phyloP scores from a whole-genome alignment of 92 coral and sea anemone species.

The Umimayanthus chanpuru region DNA sequence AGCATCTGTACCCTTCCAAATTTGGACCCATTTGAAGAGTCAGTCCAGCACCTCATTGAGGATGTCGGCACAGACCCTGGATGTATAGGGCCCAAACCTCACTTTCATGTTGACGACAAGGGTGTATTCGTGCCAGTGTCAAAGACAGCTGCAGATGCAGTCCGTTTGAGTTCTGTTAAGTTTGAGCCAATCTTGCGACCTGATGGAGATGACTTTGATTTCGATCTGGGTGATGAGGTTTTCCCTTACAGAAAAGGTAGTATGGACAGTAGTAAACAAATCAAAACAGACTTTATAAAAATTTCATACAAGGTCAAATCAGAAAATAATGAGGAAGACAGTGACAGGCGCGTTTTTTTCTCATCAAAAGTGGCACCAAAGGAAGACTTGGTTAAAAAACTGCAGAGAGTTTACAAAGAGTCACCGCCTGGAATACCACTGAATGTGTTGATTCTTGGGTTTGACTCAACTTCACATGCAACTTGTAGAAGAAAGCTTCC shows the following conservation, averaged over 20 bases:
- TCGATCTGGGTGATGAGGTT: slow-evolving; percentile 57
- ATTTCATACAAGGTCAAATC: slow-evolving; percentile 56
- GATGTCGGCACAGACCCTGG: slow-evolving; percentile 61
- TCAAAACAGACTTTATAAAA: slow-evolving; percentile 61
- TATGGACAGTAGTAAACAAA: slow-evolving; percentile 31
- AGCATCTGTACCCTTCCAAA: slow-evolving; percentile 68
- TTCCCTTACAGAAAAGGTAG: slow-evolving; percentile 49
- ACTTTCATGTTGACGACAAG: slow-evolving; percentile 47
- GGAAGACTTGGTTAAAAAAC: slow-evolving; percentile 35
- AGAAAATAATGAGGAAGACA: background rate
- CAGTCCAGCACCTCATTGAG: slow-evolving; percentile 57
- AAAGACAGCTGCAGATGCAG: slow-evolving; percentile 39
- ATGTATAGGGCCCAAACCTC: slow-evolving; percentile 59
- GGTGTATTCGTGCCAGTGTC: slow-evolving; percentile 47
- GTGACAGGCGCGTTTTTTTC: slow-evolving; percentile 51
- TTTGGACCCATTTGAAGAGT: slow-evolving; percentile 70
- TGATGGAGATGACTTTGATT: slow-evolving; percentile 58
- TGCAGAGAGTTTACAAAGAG: background rate
- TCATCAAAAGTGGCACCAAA: slow-evolving; percentile 64
- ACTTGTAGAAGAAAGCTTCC: slow-evolving; percentile 75
- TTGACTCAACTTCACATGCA: slow-evolving; percentile 82
- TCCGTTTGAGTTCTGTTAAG: slow-evolving; percentile 57
- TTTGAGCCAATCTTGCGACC: slow-evolving; percentile 59
- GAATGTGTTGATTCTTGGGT: slow-evolving; percentile 74
- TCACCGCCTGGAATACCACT: slow-evolving; percentile 56